Evolutionary conservation across 2,797 vertebrate genomes (phyloP), one percentile per base, ranked within the genome.

Genomic region (Sebastes flavidus): DNA sequence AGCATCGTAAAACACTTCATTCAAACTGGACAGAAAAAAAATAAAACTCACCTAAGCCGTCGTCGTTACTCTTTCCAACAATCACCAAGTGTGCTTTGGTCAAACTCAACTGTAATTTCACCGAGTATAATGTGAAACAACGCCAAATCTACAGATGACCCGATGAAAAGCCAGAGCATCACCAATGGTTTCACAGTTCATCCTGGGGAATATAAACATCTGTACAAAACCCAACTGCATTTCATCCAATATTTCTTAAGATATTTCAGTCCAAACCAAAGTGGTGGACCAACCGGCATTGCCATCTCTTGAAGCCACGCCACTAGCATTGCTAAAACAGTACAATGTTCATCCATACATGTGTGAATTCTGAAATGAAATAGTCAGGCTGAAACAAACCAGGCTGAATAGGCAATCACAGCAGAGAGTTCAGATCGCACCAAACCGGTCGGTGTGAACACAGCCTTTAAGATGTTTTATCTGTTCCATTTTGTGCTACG

Each of bases 401-500:
- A 34, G 18, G n/a, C 22, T 55, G 24, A 72, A 56, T 20, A 49
- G 32, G 46, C 60, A 65, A 32, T 49, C 55, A 42, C 62, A 52
- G 18, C 46, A 59, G 72, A 32, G 58, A 25, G 58, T 73, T 58
- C 24, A 68, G 68, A 65, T 24, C 38, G 14, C 54, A 36, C 61
- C 8, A 49, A 62, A 71, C 18, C 3, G 3, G 30, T 72, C n/a
- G 13, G 16, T 70, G 30, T 67, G 68, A 67, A 62, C 25, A 58
- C 42, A 56, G 24, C 32, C 62, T 72, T 42, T 77, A 29, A 76
- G 56, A 75, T 75, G 63, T 63, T 60, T 25, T 75, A 73, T 76
- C 36, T 67, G 42, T 88, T 77, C 77, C 55, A 70, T 81, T 80
- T 59, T 75, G 63, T 73, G 27, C 58, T 80, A 63, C 12, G 68